Evolutionary conservation across 2,888 invertebrate species (phyloP).

Genomic region (Hemithea aestivaria): DNA sequence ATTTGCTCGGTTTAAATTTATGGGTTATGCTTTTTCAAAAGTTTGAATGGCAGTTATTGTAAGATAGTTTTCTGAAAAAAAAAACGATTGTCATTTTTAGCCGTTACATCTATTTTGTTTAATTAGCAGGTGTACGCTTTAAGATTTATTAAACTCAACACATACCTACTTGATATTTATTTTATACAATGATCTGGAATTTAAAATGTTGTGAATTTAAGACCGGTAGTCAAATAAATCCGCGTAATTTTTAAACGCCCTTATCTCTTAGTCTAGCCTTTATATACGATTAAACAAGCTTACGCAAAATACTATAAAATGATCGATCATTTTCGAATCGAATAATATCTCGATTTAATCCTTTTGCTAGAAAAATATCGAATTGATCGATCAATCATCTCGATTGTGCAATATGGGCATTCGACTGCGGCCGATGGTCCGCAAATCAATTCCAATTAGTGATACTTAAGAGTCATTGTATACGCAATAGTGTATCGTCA

Average conservation of each 20-base stretch:
- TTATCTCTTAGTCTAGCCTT: conserved; percentile 37
- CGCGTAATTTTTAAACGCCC: conserved; percentile 30
- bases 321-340: conserved; percentile 43
- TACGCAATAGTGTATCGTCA: conserved; percentile 45
- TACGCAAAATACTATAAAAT: conserved; percentile 37
- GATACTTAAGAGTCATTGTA: conserved; percentile 72
- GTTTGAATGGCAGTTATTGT: too few species aligned
- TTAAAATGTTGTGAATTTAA: conserved; percentile 33
- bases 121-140: too few species aligned
- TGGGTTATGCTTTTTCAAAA: too few species aligned
- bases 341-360: conserved; percentile 56
- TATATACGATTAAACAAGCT: conserved; percentile 17
- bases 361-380: conserved; percentile 51
- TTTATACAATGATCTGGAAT: conserved; percentile 7
- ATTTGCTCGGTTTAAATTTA: too few species aligned
- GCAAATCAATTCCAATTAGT: conserved; percentile 73
- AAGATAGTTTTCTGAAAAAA: too few species aligned
- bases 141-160: too few species aligned
- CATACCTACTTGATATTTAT: too few species aligned
- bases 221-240: conserved; percentile 32
- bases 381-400: conserved; percentile 56
- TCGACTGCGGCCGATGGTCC: conserved; percentile 39
- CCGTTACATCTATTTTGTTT: too few species aligned
- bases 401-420: conserved; percentile 47
- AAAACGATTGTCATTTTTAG: too few species aligned